phyloP scores from a whole-genome alignment of 2,888 invertebrate genomes.

The Habrosyne pyritoides region DNA sequence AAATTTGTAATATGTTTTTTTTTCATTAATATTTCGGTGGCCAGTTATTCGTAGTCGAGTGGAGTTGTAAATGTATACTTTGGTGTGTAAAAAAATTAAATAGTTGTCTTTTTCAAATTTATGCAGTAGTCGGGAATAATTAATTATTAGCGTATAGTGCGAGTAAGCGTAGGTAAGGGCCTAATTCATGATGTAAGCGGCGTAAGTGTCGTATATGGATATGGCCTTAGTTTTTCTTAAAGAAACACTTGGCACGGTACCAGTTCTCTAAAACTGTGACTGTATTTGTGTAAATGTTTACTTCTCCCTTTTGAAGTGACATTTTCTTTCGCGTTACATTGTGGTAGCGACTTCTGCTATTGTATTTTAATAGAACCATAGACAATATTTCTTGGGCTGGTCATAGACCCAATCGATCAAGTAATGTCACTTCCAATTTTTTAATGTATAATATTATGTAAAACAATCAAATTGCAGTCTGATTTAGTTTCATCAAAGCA shows the following conservation, averaged over 20 bases:
- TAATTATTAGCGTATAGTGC: slow-evolving; percentile 40
- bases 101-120: slow-evolving; percentile 59
- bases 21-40: slow-evolving; percentile 47
- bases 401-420: not conserved
- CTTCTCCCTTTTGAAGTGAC: slow-evolving; percentile 21
- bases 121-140: slow-evolving; percentile 52
- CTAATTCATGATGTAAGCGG: slow-evolving; percentile 34
- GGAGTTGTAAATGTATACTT: slow-evolving; percentile 59
- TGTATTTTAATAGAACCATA: not conserved
- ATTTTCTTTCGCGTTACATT: slow-evolving; percentile 7
- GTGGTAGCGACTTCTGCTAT: not conserved
- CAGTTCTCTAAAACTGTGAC: slow-evolving; percentile 31
- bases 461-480: not conserved
- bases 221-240: slow-evolving; percentile 36
- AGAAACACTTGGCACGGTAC: slow-evolving; percentile 35
- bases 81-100: slow-evolving; percentile 55
- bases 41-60: slow-evolving; percentile 60
- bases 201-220: slow-evolving; percentile 12
- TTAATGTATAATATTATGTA: not conserved
- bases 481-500: not conserved
- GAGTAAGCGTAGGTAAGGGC: slow-evolving; percentile 57
- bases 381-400: not conserved
- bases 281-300: slow-evolving; percentile 13
- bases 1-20: slow-evolving; percentile 20
- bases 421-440: not conserved